A percentile compares a stretch with the other conserved stretches of the same genome.
These are phyloP conservation scores for Chondrilla cf. caribensis DNA, from an alignment of 37 sponge, comb jelly and placozoan species.

Conservation along the genomic window DNA sequence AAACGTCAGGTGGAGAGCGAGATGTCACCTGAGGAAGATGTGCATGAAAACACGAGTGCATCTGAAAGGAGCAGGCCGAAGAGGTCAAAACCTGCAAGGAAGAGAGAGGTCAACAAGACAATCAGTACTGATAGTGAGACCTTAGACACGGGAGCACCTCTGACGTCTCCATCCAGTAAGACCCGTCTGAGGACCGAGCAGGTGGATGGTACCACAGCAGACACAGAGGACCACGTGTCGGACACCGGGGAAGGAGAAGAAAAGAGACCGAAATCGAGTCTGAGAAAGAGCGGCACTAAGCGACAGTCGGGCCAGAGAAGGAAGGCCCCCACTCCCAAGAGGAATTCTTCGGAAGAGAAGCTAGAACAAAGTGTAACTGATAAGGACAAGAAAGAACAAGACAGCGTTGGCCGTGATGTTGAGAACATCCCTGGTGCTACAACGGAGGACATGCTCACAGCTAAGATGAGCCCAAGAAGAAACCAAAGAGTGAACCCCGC, in stretches of 20 bases:
- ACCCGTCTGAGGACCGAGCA: neutral
- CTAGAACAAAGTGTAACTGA: no score
- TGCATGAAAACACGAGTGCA: no score
- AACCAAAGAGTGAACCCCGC: neutral
- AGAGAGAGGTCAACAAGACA: neutral
- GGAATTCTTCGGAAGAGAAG: no score
- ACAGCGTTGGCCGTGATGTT: no score
- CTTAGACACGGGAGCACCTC: neutral
- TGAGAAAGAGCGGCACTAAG: neutral
- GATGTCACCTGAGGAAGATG: no score
- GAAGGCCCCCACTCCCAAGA: neutral
- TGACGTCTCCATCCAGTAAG: no score
- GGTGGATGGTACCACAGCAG: constrained; percentile 2
- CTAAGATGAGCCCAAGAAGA: neutral
- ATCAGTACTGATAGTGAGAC: neutral
- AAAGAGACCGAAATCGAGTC: neutral
- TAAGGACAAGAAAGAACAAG: no score
- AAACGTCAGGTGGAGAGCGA: no score
- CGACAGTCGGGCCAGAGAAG: neutral
- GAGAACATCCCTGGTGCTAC: neutral
- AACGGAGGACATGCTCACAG: neutral
- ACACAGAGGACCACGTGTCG: constrained; percentile 24
- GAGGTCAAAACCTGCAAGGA: neutral
- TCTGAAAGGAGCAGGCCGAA: neutral
- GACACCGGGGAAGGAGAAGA: neutral